Evolutionary conservation across 2,888 invertebrate species (phyloP), one percentile per base, ranked within the genome.

Genomic region (Acleris cristana): DNA sequence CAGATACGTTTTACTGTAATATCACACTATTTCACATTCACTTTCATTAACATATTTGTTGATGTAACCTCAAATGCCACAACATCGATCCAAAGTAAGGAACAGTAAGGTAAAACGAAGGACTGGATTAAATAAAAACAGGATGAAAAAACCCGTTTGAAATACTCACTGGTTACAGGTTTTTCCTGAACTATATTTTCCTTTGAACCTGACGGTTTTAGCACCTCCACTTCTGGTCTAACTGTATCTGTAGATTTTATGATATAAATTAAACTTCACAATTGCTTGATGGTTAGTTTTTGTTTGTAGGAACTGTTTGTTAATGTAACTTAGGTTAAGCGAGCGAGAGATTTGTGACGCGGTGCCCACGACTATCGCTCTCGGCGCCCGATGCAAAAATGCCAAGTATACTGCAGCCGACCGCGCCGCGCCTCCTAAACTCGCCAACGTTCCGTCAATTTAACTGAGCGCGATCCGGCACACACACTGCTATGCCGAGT

Each of bases 141-240:
- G 78, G 78, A 81, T 71, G 74, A 74, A 79, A 76, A 73, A 68
- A 79, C 76, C 76, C 78, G 40, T 10, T 79, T 64, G 81, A 79
- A 84, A 89, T 92, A 92, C 92, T 92, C 88, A 92, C 92, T 88
- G 85, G 82, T 85, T 79, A 84, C 83, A 85, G 87, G 83, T 79
- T 86, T 90, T 85, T 87, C 89, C 85, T 86, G 82, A 79, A 88
- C 79, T 82, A 82, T 81, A 82, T 86, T 84, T 86, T 86, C 83
- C 80, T 88, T 87, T 83, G 84, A 84, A 87, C 77, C 83, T 82
- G 81, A 84, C 74, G 87, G 76, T 85, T 87, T 90, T 83, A 84
- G 84, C 90, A 91, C 89, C 86, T 86, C 91, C 87, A 83, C 90
- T 83, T 87, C 90, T 77, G 89, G 86, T 80, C 84, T 85, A 83